These are phyloP conservation scores for Hestina assimilis DNA, from an alignment of 1,140 invertebrate genomes.

Conservation along the genomic window DNA sequence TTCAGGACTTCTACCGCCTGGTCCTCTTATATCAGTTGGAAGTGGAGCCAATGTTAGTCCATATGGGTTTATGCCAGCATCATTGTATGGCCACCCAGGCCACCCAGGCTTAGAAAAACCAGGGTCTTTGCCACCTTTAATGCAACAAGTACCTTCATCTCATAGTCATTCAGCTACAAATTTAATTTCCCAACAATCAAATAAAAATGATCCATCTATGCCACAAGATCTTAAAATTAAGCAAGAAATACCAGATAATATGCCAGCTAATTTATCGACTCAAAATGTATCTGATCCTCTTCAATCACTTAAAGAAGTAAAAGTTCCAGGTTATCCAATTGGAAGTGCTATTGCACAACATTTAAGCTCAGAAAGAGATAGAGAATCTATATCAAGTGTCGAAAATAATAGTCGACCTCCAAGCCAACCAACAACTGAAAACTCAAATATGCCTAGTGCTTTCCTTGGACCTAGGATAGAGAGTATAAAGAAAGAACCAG, in stretches of 20 bases:
- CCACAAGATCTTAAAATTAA: conserved; percentile 90
- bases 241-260: conserved; percentile 82
- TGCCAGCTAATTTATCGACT: conserved; percentile 73
- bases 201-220: conserved; percentile 79
- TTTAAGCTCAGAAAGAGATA: conserved; percentile 67
- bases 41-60: conserved; percentile 70
- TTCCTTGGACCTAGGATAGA: conserved; percentile 81
- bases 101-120: conserved; percentile 69
- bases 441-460: conserved; percentile 58
- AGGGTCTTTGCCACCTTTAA: conserved; percentile 67
- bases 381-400: conserved; percentile 70
- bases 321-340: conserved; percentile 86
- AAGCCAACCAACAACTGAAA: conserved; percentile 69
- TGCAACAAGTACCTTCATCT: conserved; percentile 77
- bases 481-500: conserved; percentile 87
- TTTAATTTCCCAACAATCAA: conserved; percentile 50
- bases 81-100: conserved; percentile 63
- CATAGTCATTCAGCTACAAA: conserved; percentile 60
- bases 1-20: conserved; percentile 75
- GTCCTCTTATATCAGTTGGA: conserved; percentile 79
- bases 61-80: conserved; percentile 78
- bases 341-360: conserved; percentile 73
- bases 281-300: conserved; percentile 83
- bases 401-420: conserved; percentile 69
- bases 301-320: conserved; percentile 88